Evolutionary conservation across 2,113 vertebrate genomes (phyloP), one percentile per base, ranked within the genome.

Genomic region (Lethenteron reissneri): DNA sequence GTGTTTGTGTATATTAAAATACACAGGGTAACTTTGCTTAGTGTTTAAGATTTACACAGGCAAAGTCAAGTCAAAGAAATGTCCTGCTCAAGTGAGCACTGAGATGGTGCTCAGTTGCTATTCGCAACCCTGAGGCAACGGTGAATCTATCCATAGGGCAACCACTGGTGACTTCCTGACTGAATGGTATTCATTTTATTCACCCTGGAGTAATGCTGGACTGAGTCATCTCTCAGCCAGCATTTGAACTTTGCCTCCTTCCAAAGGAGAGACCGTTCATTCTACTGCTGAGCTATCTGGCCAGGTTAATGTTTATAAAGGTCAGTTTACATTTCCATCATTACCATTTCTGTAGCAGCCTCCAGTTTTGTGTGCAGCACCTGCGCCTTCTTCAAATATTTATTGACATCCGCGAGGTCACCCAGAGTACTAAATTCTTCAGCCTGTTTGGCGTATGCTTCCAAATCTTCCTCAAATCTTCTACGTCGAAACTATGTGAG

Each of bases 301-400:
- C 11, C 64, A 11, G 25, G n/a, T n/a, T 68, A 10, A 25, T 68
- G 64, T 68, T 68, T 8, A 68, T 3, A 25, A 9, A 68, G 10
- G n/a, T 8, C 64, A 68, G 64, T n/a, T 17, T 68, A 17, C n/a
- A 68, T 68, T n/a, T 25, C n/a, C 64, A 17, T 68, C 64, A 68
- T 12, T 80, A 90, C 87, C 85, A 87, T 88, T 70, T 82, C 83
- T 70, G 80, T 78, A 72, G 86, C 85, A 17, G 76, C 58, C 13
- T 91, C 86, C 77, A 88, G 74, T 76, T 89, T 88, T 57, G 71
- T 69, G 72, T 84, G 84, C 56, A 90, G 79, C 0, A 70, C 70
- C 74, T 88, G 81, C 56, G 88, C 84, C 77, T 87, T 87, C 76
- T 83, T 86, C 75, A 92, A 75, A 76, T 91, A 90, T 56, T 78